Evolutionary conservation across 2,113 vertebrate genomes (phyloP), one percentile per base, ranked within the genome.

Genomic region (Chloroceryle aenea): DNA sequence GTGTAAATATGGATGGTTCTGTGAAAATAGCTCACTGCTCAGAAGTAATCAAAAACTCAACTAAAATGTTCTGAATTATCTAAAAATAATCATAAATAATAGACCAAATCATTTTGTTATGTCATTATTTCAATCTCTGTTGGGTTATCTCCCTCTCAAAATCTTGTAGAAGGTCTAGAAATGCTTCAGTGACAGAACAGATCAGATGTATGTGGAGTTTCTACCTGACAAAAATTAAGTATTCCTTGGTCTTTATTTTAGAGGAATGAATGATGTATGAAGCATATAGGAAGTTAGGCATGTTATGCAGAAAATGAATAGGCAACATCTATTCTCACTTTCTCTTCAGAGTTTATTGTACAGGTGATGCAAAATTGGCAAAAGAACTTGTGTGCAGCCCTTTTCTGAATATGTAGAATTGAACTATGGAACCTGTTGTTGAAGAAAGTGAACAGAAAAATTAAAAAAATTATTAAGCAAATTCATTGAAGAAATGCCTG

Each of bases 361-460:
- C 2, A 61, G 8, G 3, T 72, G 8, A 14, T 50, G 4, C n/a
- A 75, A 42, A 89, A 77, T 56, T 15, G 42, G 7, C 32, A 38
- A 45, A 89, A 77, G 2, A 0, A 1, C 4, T 11, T 61, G 22
- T 1, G 8, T 47, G 9, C 2, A 87, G 11, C 2, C 19, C 2
- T 82, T 78, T 78, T 77, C 19, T 9, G 43, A 4, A 3, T 34
- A 32, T 5, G 2, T 27, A 8, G 45, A 38, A 56, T 7, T 0
- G 0, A 42, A 38, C 14, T 43, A 63, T 38, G n/a, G 2, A 68
- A 52, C 43, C 80, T 10, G 36, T 63, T 75, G 7, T 50, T 45
- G 50, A 4, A 55, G 13, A 13, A 78, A 75, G 7, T 14, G 22
- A 42, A 45, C 40, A 42, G 1, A 29, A 85, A 34, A 10, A 43